phyloP scores from a whole-genome alignment of 2,888 invertebrate species.

The Limnephilus lunatus region DNA sequence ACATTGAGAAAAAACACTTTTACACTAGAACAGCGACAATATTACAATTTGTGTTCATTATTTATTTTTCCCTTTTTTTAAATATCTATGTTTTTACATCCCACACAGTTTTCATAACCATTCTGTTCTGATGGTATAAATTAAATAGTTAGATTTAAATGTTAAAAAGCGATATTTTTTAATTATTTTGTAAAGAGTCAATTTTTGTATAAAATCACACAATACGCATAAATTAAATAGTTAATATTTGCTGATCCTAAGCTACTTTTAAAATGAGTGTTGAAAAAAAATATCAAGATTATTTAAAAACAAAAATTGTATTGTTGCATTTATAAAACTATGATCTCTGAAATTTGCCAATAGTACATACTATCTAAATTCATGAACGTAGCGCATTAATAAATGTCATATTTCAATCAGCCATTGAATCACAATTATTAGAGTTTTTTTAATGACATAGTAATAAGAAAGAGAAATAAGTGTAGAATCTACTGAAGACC shows the following conservation, averaged over 20 bases:
- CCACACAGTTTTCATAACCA: background rate
- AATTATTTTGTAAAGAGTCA: slow-evolving; percentile 2
- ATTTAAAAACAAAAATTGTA: background rate
- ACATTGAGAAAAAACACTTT: background rate
- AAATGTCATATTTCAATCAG: background rate
- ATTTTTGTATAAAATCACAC: background rate
- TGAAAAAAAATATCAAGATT: background rate
- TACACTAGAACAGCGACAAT: background rate
- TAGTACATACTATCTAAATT: background rate
- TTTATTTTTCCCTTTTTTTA: background rate
- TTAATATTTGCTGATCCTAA: background rate
- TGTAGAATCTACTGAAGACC: background rate
- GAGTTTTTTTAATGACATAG: background rate
- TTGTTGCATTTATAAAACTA: background rate
- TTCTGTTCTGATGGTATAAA: background rate
- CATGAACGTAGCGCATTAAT: background rate
- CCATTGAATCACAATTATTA: background rate
- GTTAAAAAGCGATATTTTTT: background rate
- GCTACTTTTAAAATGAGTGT: background rate
- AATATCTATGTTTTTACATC: background rate
- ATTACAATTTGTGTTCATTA: background rate
- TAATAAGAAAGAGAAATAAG: background rate
- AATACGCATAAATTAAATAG: background rate
- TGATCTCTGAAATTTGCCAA: background rate
- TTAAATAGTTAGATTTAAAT: background rate